Evolutionary conservation across 37 sponge, comb jelly and placozoan species (phyloP).

Genomic region (Halichondria panicea): DNA sequence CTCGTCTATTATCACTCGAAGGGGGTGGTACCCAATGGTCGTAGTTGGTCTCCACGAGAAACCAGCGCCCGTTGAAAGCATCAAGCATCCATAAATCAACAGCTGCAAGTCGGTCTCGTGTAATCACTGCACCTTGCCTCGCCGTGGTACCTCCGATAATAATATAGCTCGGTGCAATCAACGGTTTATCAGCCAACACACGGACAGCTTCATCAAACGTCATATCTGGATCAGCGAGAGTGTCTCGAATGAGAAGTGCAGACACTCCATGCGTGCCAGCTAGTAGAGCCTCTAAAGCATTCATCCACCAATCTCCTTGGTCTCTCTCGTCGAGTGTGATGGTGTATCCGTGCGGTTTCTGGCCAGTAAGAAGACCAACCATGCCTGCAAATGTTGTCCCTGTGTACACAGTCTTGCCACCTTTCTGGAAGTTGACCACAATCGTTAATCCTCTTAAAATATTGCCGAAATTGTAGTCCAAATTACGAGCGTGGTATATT

Average conservation of each 20-base stretch:
- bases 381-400: slow-evolving; percentile 80
- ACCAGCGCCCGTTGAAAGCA: slow-evolving; percentile 57
- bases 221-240: slow-evolving; percentile 9
- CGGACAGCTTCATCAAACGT: slow-evolving; percentile 46
- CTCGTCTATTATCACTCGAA: slow-evolving; percentile 71
- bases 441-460: slow-evolving; percentile 56
- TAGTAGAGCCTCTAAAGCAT: slow-evolving; percentile 37
- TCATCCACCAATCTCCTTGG: slow-evolving; percentile 63
- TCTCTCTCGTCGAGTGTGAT: slow-evolving; percentile 79
- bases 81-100: slow-evolving; percentile 56
- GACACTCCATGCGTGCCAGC: slow-evolving; percentile 28
- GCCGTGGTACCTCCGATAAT: slow-evolving; percentile 73
- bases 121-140: slow-evolving; percentile 82
- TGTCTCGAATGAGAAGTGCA: slow-evolving; percentile 43
- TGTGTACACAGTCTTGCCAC: slow-evolving; percentile 63
- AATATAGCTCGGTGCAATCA: slow-evolving; percentile 85
- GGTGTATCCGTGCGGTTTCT: slow-evolving; percentile 54
- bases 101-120: slow-evolving; percentile 58
- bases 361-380: slow-evolving; percentile 78
- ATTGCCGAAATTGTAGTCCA: slow-evolving; percentile 70
- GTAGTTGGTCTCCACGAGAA: slow-evolving; percentile 87
- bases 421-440: slow-evolving; percentile 70
- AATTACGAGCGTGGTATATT: slow-evolving; percentile 84
- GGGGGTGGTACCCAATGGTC: slow-evolving; percentile 87
- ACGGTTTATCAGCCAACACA: slow-evolving; percentile 35